Evolutionary conservation across 2,113 vertebrate species (phyloP).

Genomic region (Tenrec ecaudatus): DNA sequence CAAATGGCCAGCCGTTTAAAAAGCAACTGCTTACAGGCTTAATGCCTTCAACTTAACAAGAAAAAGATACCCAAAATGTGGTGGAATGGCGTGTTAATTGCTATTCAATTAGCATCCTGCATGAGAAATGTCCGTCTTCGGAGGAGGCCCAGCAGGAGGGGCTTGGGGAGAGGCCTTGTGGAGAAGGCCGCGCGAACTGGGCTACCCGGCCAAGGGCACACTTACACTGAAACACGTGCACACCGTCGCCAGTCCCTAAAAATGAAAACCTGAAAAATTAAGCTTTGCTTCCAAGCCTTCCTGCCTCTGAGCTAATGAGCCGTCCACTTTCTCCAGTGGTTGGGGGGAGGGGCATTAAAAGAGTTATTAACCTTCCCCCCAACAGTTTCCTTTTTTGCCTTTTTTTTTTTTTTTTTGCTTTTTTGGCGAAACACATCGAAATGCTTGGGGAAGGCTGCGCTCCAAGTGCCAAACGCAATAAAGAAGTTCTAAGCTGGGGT

Average conservation of each 20-base stretch:
- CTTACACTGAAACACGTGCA: background rate
- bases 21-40: slow-evolving; percentile 43
- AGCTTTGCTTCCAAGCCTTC: slow-evolving; percentile 14
- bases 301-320: background rate
- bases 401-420: background rate
- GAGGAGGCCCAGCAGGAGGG: background rate
- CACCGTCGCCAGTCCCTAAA: background rate
- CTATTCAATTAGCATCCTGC: background rate
- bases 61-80: background rate
- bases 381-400: slow-evolving; percentile 44
- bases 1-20: slow-evolving; percentile 21
- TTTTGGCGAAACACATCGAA: slow-evolving; percentile 47
- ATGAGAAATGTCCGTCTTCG: background rate
- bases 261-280: slow-evolving; percentile 26
- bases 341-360: background rate
- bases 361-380: slow-evolving; percentile 68
- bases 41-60: slow-evolving; percentile 1
- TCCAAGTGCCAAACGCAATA: slow-evolving; percentile 70
- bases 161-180: background rate
- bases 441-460: slow-evolving; percentile 34
- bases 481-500: slow-evolving; percentile 62
- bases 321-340: slow-evolving; percentile 23
- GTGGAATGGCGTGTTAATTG: background rate
- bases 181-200: background rate
- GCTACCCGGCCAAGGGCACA: background rate